Conservation (phyloP, 2,113 vertebrate genomes). For the Parus major region DNA sequence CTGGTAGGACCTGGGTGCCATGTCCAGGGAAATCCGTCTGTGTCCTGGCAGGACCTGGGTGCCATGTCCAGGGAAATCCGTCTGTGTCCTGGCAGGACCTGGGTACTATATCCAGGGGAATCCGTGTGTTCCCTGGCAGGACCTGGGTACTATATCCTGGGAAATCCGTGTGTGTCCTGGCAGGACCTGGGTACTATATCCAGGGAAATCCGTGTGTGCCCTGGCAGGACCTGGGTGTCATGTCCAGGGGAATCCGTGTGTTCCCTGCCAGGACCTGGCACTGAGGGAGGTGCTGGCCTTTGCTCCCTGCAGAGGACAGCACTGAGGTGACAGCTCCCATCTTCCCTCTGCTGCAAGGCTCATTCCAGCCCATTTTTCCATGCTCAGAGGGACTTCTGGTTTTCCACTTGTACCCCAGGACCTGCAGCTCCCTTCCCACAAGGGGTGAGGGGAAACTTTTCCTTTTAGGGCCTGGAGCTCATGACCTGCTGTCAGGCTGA, state of each 20-base stretch:
- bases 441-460: not conserved
- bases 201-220: too few relatives aligned
- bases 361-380: not conserved
- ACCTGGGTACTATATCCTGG: too few relatives aligned
- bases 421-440: not conserved
- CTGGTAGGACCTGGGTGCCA: too few relatives aligned
- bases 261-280: not conserved
- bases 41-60: too few relatives aligned
- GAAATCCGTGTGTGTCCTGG: too few relatives aligned
- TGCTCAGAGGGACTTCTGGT: not conserved
- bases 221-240: not conserved
- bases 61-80: too few relatives aligned
- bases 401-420: not conserved
- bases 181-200: too few relatives aligned
- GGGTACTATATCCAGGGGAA: too few relatives aligned
- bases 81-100: too few relatives aligned
- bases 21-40: too few relatives aligned
- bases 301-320: not conserved
- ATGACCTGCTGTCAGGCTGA: not conserved
- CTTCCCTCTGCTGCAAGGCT: not conserved
- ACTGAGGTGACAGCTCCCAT: not conserved
- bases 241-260: slow-evolving; percentile 10
- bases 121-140: too few relatives aligned
- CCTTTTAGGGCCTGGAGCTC: not conserved
- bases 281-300: not conserved